Percentiles rank a stretch among this genome's conserved stretches.
phyloP scores from a whole-genome alignment of 2,113 vertebrate genomes.

The Elgaria multicarinata region DNA sequence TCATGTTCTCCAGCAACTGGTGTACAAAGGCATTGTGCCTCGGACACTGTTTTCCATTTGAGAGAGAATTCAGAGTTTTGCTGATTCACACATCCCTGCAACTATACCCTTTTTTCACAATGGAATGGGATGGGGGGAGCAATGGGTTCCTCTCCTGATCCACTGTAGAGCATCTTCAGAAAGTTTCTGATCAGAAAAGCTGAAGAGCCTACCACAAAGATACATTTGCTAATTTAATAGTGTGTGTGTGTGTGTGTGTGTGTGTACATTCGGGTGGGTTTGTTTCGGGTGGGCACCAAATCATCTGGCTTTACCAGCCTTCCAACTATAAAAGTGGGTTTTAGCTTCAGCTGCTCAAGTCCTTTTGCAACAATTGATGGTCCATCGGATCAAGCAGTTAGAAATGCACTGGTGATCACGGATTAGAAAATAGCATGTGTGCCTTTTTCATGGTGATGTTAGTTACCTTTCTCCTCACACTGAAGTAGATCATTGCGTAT shows the following conservation, averaged over 20 bases:
- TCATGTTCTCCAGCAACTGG: no score
- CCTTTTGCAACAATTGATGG: not conserved
- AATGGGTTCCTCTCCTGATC: not conserved
- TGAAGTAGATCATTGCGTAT: not conserved
- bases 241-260: not conserved
- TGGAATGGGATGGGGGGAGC: not conserved
- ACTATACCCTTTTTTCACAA: not conserved
- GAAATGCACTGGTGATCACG: not conserved
- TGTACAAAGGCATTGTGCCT: no score
- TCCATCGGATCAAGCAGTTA: slow-evolving; percentile 14
- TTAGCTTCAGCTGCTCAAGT: not conserved
- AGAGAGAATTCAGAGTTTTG: no score
- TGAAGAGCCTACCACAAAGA: not conserved
- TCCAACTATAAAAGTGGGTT: not conserved
- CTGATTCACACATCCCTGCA: not conserved
- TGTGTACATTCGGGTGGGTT: not conserved
- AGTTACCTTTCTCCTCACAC: not conserved
- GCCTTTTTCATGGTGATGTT: not conserved
- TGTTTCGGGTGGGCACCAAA: not conserved
- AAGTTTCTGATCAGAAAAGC: not conserved
- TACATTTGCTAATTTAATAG: not conserved
- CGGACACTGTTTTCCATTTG: no score
- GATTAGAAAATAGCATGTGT: not conserved
- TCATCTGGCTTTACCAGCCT: not conserved
- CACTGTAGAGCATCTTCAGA: not conserved